phyloP scores from a whole-genome alignment of 2,113 vertebrate genomes.

The Pagrus major region DNA sequence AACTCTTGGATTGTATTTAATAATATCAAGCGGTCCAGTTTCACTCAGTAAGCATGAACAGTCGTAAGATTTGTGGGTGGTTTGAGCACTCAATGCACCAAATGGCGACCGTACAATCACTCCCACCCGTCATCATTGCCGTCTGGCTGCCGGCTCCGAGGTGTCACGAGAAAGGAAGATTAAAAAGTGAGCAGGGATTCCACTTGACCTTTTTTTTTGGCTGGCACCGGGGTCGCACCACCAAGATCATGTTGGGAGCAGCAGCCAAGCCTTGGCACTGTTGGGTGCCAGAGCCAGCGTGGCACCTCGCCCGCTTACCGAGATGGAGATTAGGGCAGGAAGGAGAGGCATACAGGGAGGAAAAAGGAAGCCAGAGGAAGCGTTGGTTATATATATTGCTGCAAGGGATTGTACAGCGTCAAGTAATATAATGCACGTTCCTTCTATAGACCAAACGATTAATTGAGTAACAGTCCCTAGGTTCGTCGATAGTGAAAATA shows the following conservation, averaged over 20 bases:
- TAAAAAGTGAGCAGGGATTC: conserved; percentile 53
- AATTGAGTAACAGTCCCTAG: rapidly evolving
- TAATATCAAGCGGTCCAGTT: neutral
- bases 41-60: neutral
- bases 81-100: conserved; percentile 2
- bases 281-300: conserved; percentile 51
- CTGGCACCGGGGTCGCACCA: conserved; percentile 28
- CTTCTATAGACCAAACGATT: neutral
- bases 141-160: conserved; percentile 7
- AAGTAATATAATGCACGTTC: neutral
- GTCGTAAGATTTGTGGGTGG: neutral
- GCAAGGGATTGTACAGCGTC: neutral
- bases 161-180: conserved; percentile 42
- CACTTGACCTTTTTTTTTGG: conserved; percentile 65
- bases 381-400: neutral
- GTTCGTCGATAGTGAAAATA: neutral
- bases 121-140: neutral
- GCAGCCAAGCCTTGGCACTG: conserved; percentile 52
- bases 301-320: conserved; percentile 47
- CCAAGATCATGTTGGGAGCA: conserved; percentile 44
- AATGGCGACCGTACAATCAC: neutral
- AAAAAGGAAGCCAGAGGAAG: neutral
- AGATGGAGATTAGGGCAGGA: conserved; percentile 46
- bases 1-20: neutral
- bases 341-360: neutral